Evolutionary conservation across 2,113 vertebrate species (phyloP).

Genomic region (Varanus komodoensis): DNA sequence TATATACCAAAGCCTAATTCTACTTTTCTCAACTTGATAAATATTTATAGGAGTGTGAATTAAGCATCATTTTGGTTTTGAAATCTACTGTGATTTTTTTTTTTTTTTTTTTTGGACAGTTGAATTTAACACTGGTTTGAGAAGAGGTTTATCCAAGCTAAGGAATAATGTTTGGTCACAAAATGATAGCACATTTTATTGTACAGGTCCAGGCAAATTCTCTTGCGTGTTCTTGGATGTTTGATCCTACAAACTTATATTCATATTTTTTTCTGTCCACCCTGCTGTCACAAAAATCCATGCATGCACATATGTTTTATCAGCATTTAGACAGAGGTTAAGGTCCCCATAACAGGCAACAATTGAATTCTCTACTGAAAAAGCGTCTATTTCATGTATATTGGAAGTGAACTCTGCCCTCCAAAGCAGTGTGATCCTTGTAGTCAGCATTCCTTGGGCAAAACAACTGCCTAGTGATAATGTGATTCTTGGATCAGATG

Average conservation of each 20-base stretch:
- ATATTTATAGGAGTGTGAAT: not conserved
- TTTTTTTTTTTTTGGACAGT: not conserved
- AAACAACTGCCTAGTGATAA: not conserved
- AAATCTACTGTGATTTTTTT: not conserved
- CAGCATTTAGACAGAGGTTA: not conserved
- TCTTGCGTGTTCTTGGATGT: not conserved
- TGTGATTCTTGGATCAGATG: not conserved
- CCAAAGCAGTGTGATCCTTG: not conserved
- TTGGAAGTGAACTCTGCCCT: too few relatives aligned
- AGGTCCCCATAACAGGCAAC: not conserved
- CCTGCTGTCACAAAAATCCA: not conserved
- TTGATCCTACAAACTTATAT: not conserved
- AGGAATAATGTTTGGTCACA: not conserved
- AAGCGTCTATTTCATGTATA: not conserved
- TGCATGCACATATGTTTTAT: not conserved
- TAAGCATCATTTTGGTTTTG: rapidly evolving
- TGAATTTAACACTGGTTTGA: not conserved
- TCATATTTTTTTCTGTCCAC: not conserved
- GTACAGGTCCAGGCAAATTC: not conserved
- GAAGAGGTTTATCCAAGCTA: not conserved
- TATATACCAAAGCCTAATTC: rapidly evolving
- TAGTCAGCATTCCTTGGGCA: not conserved
- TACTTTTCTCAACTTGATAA: not conserved
- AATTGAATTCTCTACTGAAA: not conserved
- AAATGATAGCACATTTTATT: not conserved